Evolutionary conservation across 2,888 invertebrate genomes (phyloP), one percentile per base, ranked within the genome.

Genomic region (Aphidoletes aphidimyza): DNA sequence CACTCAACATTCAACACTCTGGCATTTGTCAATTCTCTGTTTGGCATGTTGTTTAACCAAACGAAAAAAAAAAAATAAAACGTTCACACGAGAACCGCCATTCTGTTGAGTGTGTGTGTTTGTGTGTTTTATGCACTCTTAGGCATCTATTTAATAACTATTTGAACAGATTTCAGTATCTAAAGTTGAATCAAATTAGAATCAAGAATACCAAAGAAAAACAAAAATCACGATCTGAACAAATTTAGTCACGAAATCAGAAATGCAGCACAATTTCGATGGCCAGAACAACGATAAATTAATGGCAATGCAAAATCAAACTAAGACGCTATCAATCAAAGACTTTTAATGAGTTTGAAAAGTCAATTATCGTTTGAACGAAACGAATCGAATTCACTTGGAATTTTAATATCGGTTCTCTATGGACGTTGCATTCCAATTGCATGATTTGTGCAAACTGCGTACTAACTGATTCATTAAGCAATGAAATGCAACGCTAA

Each of bases 31-130:
- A 69, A 30, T 69, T 30, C 69, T 1, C 30, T n/a, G n/a, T 34
- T 69, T 11, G 26, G 17, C 22, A 54, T 11, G 14, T 26, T 26
- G 22, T 6, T 54, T 54, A 3, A 14, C 26, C 22, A 17, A 5
- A 34, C 34, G 30, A 1, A 69, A 5, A 14, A 1, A 6, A 3
- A 47, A 47, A 47, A 17, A 3, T 3, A 8, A 30, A 69, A 69
- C 17, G 30, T 69, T 69, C 69, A 69, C 69, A 69, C 69, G 34
- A 69, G 69, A 69, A 30, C n/a, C n/a, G n/a, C n/a, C n/a, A n/a
- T n/a, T n/a, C n/a, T n/a, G n/a, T 34, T 22, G 22, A 54, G 19
- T 47, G 47, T 47, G 47, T 17, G n/a, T n/a, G n/a, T n/a, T n/a
- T 47, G 47, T 17, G 19, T 54, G 54, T 54, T 54, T 54, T 14